Evolutionary conservation across 2,113 vertebrate genomes (phyloP).

Genomic region (Sylvicapra grimmia): DNA sequence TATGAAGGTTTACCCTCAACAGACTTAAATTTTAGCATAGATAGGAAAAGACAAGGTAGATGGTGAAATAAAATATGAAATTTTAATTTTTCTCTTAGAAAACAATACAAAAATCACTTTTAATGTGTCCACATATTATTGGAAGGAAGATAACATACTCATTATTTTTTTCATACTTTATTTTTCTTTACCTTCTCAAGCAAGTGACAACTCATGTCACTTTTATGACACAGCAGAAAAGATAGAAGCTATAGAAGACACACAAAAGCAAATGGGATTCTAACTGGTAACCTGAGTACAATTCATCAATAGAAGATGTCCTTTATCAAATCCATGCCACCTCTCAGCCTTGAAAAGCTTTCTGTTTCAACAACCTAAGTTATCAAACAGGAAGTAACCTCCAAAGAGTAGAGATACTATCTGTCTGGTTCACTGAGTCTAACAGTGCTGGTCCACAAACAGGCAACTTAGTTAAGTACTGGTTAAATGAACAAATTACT

Average conservation of each 20-base stretch:
- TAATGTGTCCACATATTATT: background rate
- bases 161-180: background rate
- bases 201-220: background rate
- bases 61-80: background rate
- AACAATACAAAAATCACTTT: background rate
- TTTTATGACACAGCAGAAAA: background rate
- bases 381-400: background rate
- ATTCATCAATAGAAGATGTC: background rate
- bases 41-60: background rate
- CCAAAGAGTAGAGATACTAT: background rate
- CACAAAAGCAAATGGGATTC: background rate
- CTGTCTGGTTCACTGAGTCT: background rate
- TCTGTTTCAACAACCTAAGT: background rate
- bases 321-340: background rate
- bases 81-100: background rate
- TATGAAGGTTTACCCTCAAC: background rate
- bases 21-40: slow-evolving; percentile 3
- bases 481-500: background rate
- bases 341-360: background rate
- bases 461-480: background rate
- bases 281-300: background rate
- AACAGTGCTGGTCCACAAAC: too few relatives aligned
- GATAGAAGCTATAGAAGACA: background rate
- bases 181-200: slow-evolving; percentile 6
- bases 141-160: background rate